Conservation (phyloP, 2,113 vertebrate species). For the Anthoscopus minutus region DNA sequence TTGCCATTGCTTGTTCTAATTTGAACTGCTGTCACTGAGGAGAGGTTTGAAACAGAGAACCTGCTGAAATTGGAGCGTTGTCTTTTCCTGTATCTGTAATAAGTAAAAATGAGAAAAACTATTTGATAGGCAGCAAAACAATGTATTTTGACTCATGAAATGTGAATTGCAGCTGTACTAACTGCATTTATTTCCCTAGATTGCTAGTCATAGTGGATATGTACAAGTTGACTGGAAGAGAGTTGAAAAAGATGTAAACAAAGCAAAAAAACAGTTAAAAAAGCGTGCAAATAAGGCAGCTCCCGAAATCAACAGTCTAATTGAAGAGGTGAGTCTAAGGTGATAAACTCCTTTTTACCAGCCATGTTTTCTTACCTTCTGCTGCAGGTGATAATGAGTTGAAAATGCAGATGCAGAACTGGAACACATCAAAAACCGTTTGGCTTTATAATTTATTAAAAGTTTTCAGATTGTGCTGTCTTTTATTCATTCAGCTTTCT, state of each 20-base stretch:
- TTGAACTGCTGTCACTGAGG: background rate
- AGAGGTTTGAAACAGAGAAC: background rate
- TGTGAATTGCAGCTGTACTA: background rate
- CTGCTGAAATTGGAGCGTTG: background rate
- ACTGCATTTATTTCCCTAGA: constrained; percentile 70
- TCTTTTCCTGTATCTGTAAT: background rate
- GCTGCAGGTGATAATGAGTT: background rate
- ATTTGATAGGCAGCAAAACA: background rate
- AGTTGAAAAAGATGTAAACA: constrained; percentile 97
- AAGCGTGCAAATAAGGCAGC: constrained; percentile 88
- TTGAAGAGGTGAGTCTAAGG: constrained; percentile 85
- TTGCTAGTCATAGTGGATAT: constrained; percentile 95
- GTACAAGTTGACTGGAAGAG: constrained; percentile 97
- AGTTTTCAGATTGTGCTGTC: background rate
- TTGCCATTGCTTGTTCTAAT: background rate
- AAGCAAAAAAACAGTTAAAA: constrained; percentile 93
- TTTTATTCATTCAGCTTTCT: background rate
- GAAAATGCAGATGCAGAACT: background rate
- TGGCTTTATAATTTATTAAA: background rate
- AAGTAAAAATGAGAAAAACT: background rate
- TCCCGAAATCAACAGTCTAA: constrained; percentile 88
- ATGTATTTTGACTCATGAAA: background rate
- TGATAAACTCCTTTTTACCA: background rate
- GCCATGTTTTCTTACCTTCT: background rate
- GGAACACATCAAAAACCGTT: background rate